Evolutionary conservation across 2,113 vertebrate genomes (phyloP).

Genomic region (Cricetomys ansorgei): DNA sequence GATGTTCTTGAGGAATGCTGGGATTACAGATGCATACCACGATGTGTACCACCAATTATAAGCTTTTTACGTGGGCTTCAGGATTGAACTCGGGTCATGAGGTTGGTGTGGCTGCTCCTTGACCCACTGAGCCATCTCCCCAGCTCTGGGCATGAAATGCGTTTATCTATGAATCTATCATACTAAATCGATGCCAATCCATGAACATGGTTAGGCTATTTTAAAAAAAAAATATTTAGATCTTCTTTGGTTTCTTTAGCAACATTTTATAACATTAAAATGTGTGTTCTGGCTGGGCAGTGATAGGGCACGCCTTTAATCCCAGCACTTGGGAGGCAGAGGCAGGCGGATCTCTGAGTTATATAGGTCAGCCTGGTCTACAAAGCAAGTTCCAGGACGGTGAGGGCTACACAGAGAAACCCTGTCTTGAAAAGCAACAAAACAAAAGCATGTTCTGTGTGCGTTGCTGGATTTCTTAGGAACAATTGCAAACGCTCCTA

Average conservation of each 20-base stretch:
- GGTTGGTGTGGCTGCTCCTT: neutral
- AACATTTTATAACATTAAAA: no score
- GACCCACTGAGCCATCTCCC: neutral
- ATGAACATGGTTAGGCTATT: neutral
- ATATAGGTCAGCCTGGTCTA: no score
- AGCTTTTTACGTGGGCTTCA: neutral
- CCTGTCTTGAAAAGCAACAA: no score
- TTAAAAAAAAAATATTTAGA: neutral
- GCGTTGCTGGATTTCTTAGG: no score
- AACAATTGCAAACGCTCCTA: no score
- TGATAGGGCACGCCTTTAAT: no score
- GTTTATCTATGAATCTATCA: neutral
- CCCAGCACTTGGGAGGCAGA: no score
- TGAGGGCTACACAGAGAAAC: no score
- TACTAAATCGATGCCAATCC: neutral
- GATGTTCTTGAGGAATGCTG: neutral
- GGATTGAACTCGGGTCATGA: neutral
- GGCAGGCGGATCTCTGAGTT: no score
- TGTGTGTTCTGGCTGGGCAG: no score
- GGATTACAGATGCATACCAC: neutral
- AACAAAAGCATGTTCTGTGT: no score
- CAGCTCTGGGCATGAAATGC: neutral
- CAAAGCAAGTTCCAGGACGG: no score
- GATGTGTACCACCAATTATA: neutral
- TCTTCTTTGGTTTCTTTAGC: neutral